Percentiles rank a stretch among this genome's conserved stretches.
These are phyloP conservation scores for Cantharis flavilabris DNA, from an alignment of 2,888 invertebrate genomes.

Conservation along the genomic window DNA sequence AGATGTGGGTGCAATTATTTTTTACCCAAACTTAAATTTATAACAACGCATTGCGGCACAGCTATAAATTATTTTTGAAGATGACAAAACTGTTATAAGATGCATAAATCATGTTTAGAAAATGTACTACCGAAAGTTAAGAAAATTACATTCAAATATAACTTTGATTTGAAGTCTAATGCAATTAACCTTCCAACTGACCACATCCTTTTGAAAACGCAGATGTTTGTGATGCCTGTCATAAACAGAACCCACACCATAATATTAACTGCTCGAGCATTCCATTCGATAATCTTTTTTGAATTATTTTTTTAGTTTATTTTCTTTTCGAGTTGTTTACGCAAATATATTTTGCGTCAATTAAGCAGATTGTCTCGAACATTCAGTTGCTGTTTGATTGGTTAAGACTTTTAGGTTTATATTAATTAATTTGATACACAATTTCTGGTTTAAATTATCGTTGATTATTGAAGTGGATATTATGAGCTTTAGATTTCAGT, in stretches of 20 bases:
- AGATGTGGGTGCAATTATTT: not conserved
- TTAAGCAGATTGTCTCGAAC: not conserved
- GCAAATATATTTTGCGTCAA: not conserved
- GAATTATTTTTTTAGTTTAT: not conserved
- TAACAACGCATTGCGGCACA: not conserved
- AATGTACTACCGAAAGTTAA: not conserved
- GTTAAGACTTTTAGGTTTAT: not conserved
- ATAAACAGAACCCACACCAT: not conserved
- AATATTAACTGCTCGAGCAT: not conserved
- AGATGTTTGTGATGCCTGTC: not conserved
- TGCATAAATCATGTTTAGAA: not conserved
- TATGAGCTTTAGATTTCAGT: not conserved
- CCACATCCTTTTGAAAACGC: not conserved
- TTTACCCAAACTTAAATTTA: not conserved
- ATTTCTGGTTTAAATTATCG: not conserved
- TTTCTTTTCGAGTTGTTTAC: not conserved
- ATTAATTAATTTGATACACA: not conserved
- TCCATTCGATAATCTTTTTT: not conserved
- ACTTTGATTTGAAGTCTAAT: not conserved
- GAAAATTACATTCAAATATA: not conserved
- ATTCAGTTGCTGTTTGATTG: not conserved
- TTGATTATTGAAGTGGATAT: not conserved
- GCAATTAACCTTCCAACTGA: not conserved
- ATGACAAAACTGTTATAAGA: not conserved
- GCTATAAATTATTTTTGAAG: not conserved